phyloP scores from a whole-genome alignment of 2,888 invertebrate species.

The Oligia latruncula region DNA sequence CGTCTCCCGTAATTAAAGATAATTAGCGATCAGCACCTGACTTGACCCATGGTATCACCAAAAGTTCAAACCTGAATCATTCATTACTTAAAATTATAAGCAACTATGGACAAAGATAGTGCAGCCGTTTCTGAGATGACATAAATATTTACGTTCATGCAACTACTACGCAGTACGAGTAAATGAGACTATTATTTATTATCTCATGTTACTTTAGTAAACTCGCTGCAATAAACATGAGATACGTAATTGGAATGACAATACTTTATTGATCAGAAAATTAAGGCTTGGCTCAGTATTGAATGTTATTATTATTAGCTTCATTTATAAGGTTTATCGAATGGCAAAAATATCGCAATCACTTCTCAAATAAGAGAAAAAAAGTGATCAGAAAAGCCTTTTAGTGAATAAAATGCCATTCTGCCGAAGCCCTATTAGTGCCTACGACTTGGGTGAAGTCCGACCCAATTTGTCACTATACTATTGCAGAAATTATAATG shows the following conservation, averaged over 20 bases:
- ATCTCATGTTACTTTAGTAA: conserved; percentile 32
- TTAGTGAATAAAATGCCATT: background rate
- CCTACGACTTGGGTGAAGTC: background rate
- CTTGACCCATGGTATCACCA: background rate
- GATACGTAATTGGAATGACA: conserved; percentile 17
- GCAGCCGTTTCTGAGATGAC: conserved; percentile 36
- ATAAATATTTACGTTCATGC: conserved; percentile 37
- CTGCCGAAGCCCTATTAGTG: background rate
- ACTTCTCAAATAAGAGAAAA: background rate
- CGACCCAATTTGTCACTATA: conserved; percentile 11
- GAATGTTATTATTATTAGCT: background rate
- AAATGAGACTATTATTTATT: conserved; percentile 35
- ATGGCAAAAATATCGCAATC: background rate
- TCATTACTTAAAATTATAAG: conserved; percentile 23
- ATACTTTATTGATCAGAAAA: conserved; percentile 10
- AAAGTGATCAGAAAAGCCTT: no score
- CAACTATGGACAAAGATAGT: conserved; percentile 36
- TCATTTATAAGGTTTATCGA: background rate
- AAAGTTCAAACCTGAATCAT: conserved; percentile 24
- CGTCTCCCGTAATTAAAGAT: conserved; percentile 28
- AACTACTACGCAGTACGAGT: conserved; percentile 46
- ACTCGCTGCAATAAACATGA: conserved; percentile 20
- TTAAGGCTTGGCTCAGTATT: conserved; percentile 15
- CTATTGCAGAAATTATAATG: background rate
- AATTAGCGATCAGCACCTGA: conserved; percentile 39